Base-by-base conservation (phyloP, 2,113 vertebrate genomes). In the Cyprinodon variegatus region DNA sequence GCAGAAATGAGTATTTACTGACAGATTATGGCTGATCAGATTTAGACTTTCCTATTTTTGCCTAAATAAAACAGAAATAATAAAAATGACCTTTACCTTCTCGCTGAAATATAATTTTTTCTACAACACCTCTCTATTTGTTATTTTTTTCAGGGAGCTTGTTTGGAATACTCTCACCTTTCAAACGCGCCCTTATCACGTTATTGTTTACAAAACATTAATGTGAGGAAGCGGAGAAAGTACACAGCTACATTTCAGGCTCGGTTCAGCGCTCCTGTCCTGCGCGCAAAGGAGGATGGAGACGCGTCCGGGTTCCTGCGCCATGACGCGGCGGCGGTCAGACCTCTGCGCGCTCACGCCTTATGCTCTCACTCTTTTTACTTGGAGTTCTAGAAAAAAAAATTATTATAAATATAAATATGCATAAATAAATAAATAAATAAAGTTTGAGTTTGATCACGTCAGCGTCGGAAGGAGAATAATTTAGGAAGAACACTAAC, bases 201-300 rank as follows among this genome's bases (percentile, higher is more conserved):
- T 78, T 40, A 11, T 40, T 92, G 89, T 92, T 93, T 91, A 90
- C 90, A 91, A 93, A 93, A 92, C 92, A 93, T 81, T 74, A 74
- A 89, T 86, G 88, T 78, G 89, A 89, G 88, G 89, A 92, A 92
- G 87, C 84, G 61, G 80, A 80, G 83, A 78, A 74, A 36, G 75
- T 75, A 78, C 81, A 86, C 76, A 74, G 82, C 85, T 76, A 73
- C 83, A 74, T 69, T 75, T 79, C 81, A 87, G 72, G 29, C 72
- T 72, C 37, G 68, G 38, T 38, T 43, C 57, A 9, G 20, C 41
- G 78, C 72, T 79, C 61, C 68, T 61, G 39, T 50, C 29, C 9
- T 77, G 67, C 17, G 48, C 48, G 2, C 79, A 11, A 68, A 53
- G 61, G 46, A 57, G 65, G 68, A 84, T 66, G 75, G 57, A 69